Base-by-base conservation (phyloP, 2,113 vertebrate species). In the Pollachius pollachius region DNA sequence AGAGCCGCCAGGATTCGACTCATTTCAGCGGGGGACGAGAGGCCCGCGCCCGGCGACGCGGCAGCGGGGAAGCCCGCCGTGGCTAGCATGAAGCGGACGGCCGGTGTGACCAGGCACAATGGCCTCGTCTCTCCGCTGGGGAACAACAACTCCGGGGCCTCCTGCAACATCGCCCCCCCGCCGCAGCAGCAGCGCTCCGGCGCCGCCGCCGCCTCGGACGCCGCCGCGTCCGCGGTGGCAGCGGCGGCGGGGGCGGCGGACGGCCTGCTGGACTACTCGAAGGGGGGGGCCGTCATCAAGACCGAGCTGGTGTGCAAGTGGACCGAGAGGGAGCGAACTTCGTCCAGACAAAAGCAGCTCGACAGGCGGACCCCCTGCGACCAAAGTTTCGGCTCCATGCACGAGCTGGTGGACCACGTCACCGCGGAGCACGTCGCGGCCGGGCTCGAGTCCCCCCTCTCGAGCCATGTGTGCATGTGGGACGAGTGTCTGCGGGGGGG, bases 381-480 rank as follows among this genome's bases (percentile, higher is more conserved):
- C 62, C 95, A 96, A 94, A 97, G 94, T 93, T 99, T 96, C 92
- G 89, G 94, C 91, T 98, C 96, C 87, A 98, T 99, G 97, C 97
- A 94, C 88, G 97, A 96, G 91, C 94, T 99, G 83, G 97, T 98
- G 78, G 96, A 93, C 92, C 97, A 99, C 93, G 96, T 99, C 92
- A 98, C 95, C 80, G 85, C 82, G 67, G 88, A 87, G 81, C 89
- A 90, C 67, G 89, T 90, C 12, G 85, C 88, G 5, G 95, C 94
- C 87, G 96, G 97, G 88, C 96, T 98, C 83, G 97, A 97, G 95
- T 86, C 92, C 94, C 57, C 96, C 88, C 94, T 95, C 83, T 94
- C 92, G 90, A 95, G 90, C 90, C 97, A 98, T 81, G 91, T 98
- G 89, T 98, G 97, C 85, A 94, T 94, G 91, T 98, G 97, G 97